Conservation (phyloP, 2,113 vertebrate species). For the Heteronetta atricapilla region DNA sequence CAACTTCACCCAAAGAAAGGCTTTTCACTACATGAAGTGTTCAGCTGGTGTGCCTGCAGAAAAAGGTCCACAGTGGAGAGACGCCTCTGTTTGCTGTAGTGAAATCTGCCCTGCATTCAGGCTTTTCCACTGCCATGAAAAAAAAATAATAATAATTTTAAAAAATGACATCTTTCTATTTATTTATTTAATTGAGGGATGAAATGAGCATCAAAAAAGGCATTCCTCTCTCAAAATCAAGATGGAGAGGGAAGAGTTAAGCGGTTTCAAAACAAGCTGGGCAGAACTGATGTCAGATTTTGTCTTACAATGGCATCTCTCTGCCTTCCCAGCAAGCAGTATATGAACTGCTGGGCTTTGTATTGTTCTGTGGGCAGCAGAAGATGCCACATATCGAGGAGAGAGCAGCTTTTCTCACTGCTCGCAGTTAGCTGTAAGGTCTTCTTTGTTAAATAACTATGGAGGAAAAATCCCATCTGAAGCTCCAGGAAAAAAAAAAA, state of each 20-base stretch:
- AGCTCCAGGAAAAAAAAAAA: no score
- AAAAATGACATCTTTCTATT: no score
- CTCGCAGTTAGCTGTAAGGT: background rate
- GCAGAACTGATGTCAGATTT: constrained; percentile 54
- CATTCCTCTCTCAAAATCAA: background rate
- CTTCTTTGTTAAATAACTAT: background rate
- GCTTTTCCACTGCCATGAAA: background rate
- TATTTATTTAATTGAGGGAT: background rate
- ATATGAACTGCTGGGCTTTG: background rate
- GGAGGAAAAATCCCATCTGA: background rate
- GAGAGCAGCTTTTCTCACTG: background rate
- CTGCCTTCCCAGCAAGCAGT: constrained; percentile 39
- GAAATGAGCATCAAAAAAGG: background rate
- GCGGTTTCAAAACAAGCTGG: constrained; percentile 36
- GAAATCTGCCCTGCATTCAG: background rate
- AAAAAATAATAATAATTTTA: no score
- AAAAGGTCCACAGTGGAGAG: background rate
- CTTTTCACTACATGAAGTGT: background rate
- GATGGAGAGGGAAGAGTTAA: constrained; percentile 44
- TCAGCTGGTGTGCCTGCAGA: background rate
- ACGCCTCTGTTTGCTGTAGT: background rate
- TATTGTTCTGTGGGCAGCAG: background rate
- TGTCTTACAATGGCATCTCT: constrained; percentile 55
- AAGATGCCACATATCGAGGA: background rate
- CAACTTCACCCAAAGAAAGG: background rate